Percentiles rank a stretch among this genome's conserved stretches.
Conservation (phyloP, 2,888 invertebrate genomes). For the Trissonchulus latispiculum region DNA sequence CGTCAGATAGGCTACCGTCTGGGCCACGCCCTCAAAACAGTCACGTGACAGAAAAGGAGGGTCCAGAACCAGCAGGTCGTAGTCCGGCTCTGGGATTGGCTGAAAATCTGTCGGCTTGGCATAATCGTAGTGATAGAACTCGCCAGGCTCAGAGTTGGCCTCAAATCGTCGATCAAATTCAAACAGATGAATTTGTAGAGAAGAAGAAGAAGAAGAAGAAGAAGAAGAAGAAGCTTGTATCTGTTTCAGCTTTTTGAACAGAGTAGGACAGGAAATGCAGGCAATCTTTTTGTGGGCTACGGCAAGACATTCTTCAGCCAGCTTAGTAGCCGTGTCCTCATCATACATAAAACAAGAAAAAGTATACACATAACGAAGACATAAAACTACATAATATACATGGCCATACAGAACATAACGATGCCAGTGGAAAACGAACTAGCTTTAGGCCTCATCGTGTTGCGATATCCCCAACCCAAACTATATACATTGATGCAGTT, state of each 20-base stretch:
- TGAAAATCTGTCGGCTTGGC: constrained; percentile 63
- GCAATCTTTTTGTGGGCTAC: constrained; percentile 53
- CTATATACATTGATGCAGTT: no score
- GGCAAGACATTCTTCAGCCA: constrained; percentile 60
- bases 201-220: constrained; percentile 23
- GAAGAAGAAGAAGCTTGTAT: constrained; percentile 28
- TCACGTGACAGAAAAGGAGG: constrained; percentile 90
- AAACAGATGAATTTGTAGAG: constrained; percentile 51
- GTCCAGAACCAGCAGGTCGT: constrained; percentile 78
- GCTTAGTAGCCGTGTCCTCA: constrained; percentile 60
- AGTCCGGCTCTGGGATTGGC: constrained; percentile 50
- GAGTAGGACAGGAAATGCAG: constrained; percentile 74
- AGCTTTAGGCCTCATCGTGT: no score
- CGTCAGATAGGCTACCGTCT: constrained; percentile 63
- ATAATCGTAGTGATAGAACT: constrained; percentile 79
- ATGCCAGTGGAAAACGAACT: no score
- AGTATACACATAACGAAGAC: no score
- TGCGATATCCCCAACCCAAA: no score
- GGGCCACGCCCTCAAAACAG: constrained; percentile 70
- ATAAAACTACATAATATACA: no score
- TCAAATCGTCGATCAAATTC: constrained; percentile 78
- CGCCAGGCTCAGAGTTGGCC: constrained; percentile 57
- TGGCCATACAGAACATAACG: no score
- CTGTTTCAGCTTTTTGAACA: constrained; percentile 55
- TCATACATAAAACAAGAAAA: constrained; percentile 45